Evolutionary conservation across 2,113 vertebrate species (phyloP).

Genomic region (Tamias sibiricus): DNA sequence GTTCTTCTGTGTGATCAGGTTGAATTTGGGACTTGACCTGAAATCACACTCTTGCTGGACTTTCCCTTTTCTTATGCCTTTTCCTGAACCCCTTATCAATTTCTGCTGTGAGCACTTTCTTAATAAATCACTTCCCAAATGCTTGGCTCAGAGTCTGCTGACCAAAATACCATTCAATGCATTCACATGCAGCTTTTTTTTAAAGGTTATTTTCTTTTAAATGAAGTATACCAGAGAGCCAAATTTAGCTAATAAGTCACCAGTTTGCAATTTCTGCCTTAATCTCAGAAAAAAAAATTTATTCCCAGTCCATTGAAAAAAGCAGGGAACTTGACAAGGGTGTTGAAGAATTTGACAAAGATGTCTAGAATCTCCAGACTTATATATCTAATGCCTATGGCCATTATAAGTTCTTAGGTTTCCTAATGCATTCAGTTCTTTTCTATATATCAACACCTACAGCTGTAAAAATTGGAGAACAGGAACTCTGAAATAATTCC

Average conservation of each 20-base stretch:
- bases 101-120: not conserved
- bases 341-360: constrained; percentile 17
- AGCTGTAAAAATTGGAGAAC: constrained; percentile 14
- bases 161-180: not conserved
- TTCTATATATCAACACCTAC: constrained; percentile 13
- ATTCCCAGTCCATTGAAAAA: constrained; percentile 7
- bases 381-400: not conserved
- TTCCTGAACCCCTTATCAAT: not conserved
- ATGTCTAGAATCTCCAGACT: not conserved
- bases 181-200: not conserved
- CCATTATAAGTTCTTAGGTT: not conserved
- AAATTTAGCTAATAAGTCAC: not conserved
- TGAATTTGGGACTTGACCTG: not conserved
- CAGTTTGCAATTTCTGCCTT: constrained; percentile 33
- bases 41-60: not conserved
- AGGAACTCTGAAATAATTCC: constrained; percentile 23
- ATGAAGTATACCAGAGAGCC: not conserved
- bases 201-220: not conserved
- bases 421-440: constrained; percentile 23
- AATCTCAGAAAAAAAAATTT: not conserved
- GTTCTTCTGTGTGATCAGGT: not conserved
- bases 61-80: not conserved
- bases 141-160: not conserved
- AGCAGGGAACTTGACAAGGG: not conserved
- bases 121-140: not conserved